Base-by-base conservation (phyloP, 92 coral and sea anemone genomes). In the Micromussa lordhowensis region DNA sequence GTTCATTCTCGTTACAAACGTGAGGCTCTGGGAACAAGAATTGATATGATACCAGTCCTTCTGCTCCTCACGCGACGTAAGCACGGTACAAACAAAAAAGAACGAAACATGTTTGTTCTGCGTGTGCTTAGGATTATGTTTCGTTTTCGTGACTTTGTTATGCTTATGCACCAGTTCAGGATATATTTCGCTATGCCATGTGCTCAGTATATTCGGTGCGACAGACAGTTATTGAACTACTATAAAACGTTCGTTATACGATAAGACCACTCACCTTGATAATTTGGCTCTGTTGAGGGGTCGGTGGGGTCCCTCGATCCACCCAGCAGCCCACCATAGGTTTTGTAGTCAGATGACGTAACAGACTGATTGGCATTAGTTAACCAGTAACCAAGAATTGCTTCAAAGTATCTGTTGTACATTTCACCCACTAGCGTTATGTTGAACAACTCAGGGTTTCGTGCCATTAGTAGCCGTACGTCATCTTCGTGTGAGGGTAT, bases 371-470 rank as follows among this genome's bases (percentile, higher is more conserved):
- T 97, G 36, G 96, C 98, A 53, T 95, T 82, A 1, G 98, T 94
- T 77, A 97, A 55, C 95, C 98, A 97, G 74, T 82, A 95, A 35
- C 97, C 96, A 63, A 94, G 90, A 73, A 92, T 90, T 38, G 90
- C 96, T 85, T 97, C 99, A 91, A 92, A 97, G 83, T 92, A 97
- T 59, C 99, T 88, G 83, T 97, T 92, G 92, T 95, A 97, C 38
- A 92, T 79, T 55, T 91, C 95, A 26, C 97, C 90, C 68, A 95
- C 57, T 36, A 81, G 72, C 31, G 97, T 86, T 34, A 93, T 86
- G 87, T 95, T 91, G 90, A 88, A 97, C 30, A 92, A 79, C 17
- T 61, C 73, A 12, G 96, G 95, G 88, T 97, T 95, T 58, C 81
- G 78, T 15, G 89, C 86, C 99, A 97, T 97, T 66, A 97, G 68